Evolutionary conservation across 2,888 invertebrate genomes (phyloP).

Genomic region (Cinara cedri): DNA sequence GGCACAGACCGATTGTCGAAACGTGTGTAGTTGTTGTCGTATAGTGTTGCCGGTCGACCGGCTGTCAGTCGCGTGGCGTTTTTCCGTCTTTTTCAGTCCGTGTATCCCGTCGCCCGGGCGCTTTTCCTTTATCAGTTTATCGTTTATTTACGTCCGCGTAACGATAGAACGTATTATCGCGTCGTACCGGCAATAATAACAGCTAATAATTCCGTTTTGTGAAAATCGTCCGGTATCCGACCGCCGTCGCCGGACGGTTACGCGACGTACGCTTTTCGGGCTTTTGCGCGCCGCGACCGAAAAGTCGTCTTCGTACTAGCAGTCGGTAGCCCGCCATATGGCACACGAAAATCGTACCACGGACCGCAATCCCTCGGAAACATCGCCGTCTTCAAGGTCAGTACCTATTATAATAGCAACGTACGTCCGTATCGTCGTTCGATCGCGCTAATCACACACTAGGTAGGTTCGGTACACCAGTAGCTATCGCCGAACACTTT

Average conservation of each 20-base stretch:
- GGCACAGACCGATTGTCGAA: conserved; percentile 24
- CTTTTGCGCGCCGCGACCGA: too few species aligned
- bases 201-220: too few species aligned
- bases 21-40: conserved; percentile 40
- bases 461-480: too few species aligned
- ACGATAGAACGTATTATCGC: background rate
- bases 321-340: background rate
- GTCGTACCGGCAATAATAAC: background rate
- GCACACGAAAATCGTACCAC: background rate
- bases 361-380: background rate
- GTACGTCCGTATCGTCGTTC: background rate
- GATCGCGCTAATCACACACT: background rate
- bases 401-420: background rate
- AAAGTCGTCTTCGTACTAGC: background rate
- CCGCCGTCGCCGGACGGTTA: background rate
- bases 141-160: background rate
- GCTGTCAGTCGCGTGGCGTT: conserved; percentile 13
- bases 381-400: background rate
- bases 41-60: conserved; percentile 37
- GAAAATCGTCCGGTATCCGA: background rate
- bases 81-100: background rate
- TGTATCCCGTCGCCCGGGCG: background rate
- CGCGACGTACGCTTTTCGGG: background rate
- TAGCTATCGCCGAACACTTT: background rate
- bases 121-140: background rate